phyloP scores from a whole-genome alignment of 1,140 invertebrate genomes.

The Cryptotermes secundus region DNA sequence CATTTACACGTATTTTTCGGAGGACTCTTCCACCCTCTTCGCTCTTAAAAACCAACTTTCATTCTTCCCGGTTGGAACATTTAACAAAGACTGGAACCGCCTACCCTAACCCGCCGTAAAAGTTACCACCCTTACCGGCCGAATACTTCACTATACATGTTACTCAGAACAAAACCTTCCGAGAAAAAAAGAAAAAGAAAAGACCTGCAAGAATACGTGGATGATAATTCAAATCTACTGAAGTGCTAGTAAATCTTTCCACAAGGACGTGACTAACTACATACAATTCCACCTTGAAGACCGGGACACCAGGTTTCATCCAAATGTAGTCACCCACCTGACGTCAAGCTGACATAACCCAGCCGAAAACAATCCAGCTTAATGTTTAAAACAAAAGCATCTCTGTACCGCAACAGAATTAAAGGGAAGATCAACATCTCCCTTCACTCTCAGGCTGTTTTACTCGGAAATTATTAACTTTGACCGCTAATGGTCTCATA shows the following conservation, averaged over 20 bases:
- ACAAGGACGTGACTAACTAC: too few species aligned
- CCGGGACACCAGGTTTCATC: too few species aligned
- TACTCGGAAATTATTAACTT: too few species aligned
- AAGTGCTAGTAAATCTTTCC: not conserved
- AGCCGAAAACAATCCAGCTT: too few species aligned
- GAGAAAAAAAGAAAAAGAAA: not conserved
- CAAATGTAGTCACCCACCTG: too few species aligned
- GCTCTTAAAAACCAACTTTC: conserved; percentile 10
- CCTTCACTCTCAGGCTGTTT: too few species aligned
- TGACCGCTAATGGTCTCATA: too few species aligned
- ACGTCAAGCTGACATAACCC: too few species aligned
- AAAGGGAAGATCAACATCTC: too few species aligned
- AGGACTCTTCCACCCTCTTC: not conserved
- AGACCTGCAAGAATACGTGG: not conserved
- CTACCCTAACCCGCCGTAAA: not conserved
- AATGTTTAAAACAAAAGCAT: too few species aligned
- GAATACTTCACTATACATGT: not conserved
- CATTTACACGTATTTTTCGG: not conserved
- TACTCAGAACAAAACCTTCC: not conserved
- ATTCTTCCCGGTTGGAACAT: not conserved
- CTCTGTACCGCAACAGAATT: too few species aligned
- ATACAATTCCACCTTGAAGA: too few species aligned
- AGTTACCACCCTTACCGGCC: not conserved
- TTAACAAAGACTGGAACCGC: conserved; percentile 11
- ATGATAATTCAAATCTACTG: not conserved